Percentiles rank a stretch among this genome's conserved stretches.
Conservation (phyloP, 2,888 invertebrate species). For the Caenorhabditis sp. region DNA sequence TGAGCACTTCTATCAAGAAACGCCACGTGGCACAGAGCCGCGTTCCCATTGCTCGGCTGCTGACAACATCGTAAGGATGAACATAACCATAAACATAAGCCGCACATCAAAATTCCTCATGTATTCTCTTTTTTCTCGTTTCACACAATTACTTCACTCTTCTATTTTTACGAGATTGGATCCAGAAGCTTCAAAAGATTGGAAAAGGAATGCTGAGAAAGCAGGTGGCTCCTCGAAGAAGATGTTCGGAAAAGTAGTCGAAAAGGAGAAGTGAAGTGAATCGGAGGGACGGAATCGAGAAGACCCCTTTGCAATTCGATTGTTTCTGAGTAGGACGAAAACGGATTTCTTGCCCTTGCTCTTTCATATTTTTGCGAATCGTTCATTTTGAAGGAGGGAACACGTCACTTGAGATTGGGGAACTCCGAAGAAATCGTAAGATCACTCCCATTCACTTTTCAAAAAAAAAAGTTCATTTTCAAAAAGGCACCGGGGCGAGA, state of each 20-base stretch:
- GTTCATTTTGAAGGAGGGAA: too few species aligned
- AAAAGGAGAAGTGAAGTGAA: neutral
- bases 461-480: constrained; percentile 22
- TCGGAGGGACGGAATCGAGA: neutral
- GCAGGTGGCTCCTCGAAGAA: constrained; percentile 8
- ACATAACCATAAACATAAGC: constrained; percentile 52
- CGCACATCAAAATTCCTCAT: constrained; percentile 37
- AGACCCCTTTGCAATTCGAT: constrained; percentile 17
- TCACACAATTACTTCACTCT: constrained; percentile 39
- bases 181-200: constrained; percentile 2
- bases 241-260: neutral
- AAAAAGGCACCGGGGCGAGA: neutral
- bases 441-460: too few species aligned
- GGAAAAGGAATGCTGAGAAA: constrained; percentile 23
- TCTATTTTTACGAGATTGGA: constrained; percentile 29
- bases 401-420: too few species aligned
- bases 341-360: neutral
- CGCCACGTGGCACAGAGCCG: constrained; percentile 14
- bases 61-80: constrained; percentile 38
- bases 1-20: neutral
- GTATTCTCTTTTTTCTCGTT: constrained; percentile 19
- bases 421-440: too few species aligned
- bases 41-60: neutral
- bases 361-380: constrained; percentile 2
- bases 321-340: constrained; percentile 17